Base-by-base conservation (phyloP, 2,888 invertebrate species). In the Camptogramma bilineatum region DNA sequence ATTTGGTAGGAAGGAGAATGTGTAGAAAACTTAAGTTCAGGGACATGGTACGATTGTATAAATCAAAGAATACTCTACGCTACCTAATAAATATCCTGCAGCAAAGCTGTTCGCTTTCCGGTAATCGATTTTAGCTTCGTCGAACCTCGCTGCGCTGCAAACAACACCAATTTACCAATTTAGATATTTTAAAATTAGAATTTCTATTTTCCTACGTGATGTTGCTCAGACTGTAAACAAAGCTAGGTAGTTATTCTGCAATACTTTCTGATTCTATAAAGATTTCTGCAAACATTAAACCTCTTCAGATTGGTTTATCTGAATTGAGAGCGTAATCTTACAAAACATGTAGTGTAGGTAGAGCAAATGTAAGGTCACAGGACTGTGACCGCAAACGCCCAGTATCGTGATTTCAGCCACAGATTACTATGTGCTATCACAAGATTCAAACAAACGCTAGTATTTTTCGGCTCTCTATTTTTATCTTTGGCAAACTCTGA, bases 401-500 rank as follows among this genome's bases (percentile, higher is more conserved):
- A 5, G 31, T 21, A 48, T 19, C 16, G 17, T 8, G 28, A 51
- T 28, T 16, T 13, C 34, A 13, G 18, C 10, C 34, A 5, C 13
- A 34, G 19, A 34, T 18, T 31, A 52, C 34, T 17, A n/a, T 8
- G 5, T 24, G 19, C 4, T 51, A 44, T 52, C 24, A 17, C 50
- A 31, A 46, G 19, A 18, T 51, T 46, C 19, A 52, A 62, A 66
- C 66, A 62, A 66, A 55, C 52, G 19, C 34, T 42, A 18, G 46
- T 46, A 53, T 57, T 65, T 59, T 64, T 69, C 61, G 18, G 51
- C 31, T 46, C 18, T 47, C 18, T 64, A 69, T 68, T 69, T 64
- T 55, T 66, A 72, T 46, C 34, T 62, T 66, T 68, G 70, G 69
- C 67, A 69, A 60, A 58, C 51, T 60, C 19, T 59, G 53, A 55